Evolutionary conservation across 2,888 invertebrate genomes (phyloP), one percentile per base, ranked within the genome.

Genomic region (Laothoe populi): DNA sequence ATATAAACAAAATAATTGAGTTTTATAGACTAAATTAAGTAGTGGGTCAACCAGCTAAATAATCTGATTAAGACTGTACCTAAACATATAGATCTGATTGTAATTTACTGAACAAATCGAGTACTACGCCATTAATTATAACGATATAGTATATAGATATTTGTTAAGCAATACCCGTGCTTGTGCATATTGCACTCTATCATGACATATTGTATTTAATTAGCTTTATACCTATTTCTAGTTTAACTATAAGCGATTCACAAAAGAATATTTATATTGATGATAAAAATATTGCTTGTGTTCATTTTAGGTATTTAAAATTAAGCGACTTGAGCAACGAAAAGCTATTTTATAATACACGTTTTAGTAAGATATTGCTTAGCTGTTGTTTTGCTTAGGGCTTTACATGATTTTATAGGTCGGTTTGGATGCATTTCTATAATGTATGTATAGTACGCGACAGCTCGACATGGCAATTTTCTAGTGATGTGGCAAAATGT

Each of bases 331-430:
- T 53, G 23, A 16, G 35, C 53, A 53, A 53, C 53, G 53, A 53
- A 49, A 53, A 19, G 31, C 35, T 53, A 53, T 63, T 63, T 42
- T 58, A 46, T 57, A 63, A 62, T 63, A 64, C 66, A 60, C 45
- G 64, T 60, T 53, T 49, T 31, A 11, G 35, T 49, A 31, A 31
- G 53, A 48, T 24, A 23, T 16, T 4, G 19, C 35, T 53, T 35
- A 35, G 53, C 31, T 35, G 31, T 44, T 31, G 35, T 31, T 19
- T 31, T 8, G 31, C 11, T 19, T 53, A 35, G n/a, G 19, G 35
- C 19, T 53, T 35, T 31, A n/a, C 7, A 31, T 31, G 19, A 31
- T 31, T 31, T 35, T 16, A 19, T 53, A 53, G 53, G 31, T n/a
- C 48, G 5, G 26, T 31, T 44, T 11, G 7, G 53, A 53, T 31